Base-by-base conservation (phyloP, 2,113 vertebrate species). In the Choloepus hoffmanni region DNA sequence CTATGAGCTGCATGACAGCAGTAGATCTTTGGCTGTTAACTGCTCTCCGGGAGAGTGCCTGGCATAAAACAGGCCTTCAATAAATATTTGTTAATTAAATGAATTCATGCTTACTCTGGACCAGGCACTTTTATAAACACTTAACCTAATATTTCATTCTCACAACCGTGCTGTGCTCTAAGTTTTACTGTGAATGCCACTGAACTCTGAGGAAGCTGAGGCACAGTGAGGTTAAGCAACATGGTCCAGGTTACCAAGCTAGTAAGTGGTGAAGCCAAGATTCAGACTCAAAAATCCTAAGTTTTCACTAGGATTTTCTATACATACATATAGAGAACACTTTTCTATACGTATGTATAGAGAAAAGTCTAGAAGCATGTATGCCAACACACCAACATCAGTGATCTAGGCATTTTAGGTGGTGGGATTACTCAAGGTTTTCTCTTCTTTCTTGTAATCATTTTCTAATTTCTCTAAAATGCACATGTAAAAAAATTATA, bases 391-490 rank as follows among this genome's bases (percentile, higher is more conserved):
- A 11, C 43, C 43, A 63, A 26, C 3, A 16, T 21, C 50, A 86
- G 74, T 11, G 3, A 23, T 53, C 5, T 16, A 23, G 40, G 18
- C 18, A 24, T 16, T 15, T 60, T 36, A 30, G 26, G 16, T 45
- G 26, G 21, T 43, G 19, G 53, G 19, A 14, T 70, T 24, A 18
- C 21, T 76, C 43, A 18, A 50, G 26, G 4, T 60, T n/a, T 63
- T 81, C 11, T 30, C 28, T 63, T 70, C 72, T 67, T n/a, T 13
- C 7, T 95, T 88, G 19, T 30, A 53, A 65, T 14, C 43, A 83
- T n/a, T 77, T 89, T 72, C 94, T 82, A 33, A 63, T 85, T 85
- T 91, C 72, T 89, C 83, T n/a, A 28, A 15, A 36, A 14, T 26
- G 15, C 24, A 45, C 36, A 50, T 70, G 9, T 82, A 50, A 90